Percentiles rank a stretch among this genome's conserved stretches.
These are phyloP conservation scores for Platalea minor DNA, from an alignment of 2,797 vertebrate genomes.

Conservation along the genomic window DNA sequence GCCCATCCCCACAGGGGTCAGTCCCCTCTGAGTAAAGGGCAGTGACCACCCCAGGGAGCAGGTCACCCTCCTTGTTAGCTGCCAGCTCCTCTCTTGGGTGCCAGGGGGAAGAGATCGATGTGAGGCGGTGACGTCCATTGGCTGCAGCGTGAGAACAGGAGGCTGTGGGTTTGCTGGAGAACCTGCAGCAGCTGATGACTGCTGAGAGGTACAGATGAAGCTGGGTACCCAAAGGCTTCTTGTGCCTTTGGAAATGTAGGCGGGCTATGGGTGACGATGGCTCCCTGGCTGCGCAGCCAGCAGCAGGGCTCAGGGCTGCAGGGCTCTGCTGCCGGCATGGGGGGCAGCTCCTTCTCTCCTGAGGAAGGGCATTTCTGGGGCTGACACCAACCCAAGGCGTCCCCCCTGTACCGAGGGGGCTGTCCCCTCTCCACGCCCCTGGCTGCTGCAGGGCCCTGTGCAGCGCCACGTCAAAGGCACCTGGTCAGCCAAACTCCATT, in stretches of 20 bases:
- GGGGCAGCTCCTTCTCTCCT: not conserved
- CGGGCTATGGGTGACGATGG: not conserved
- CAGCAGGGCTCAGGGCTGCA: not conserved
- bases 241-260: not conserved
- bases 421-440: not conserved
- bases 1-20: not conserved
- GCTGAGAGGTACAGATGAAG: not conserved
- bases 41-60: not conserved
- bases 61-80: not conserved
- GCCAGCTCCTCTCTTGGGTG: not conserved
- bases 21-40: not conserved
- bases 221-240: not conserved
- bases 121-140: not conserved
- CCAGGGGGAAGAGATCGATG: fast-evolving
- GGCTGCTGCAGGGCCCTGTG: fast-evolving
- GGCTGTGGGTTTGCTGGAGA: not conserved
- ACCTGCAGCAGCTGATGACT: not conserved
- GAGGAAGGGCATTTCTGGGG: not conserved
- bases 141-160: not conserved
- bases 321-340: not conserved
- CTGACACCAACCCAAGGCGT: fast-evolving
- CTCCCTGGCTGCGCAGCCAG: not conserved
- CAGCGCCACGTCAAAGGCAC: not conserved
- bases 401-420: fast-evolving
- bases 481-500: slow-evolving; percentile 29